phyloP scores from a whole-genome alignment of 2,888 invertebrate species.

The Ophonus ardosiacus region DNA sequence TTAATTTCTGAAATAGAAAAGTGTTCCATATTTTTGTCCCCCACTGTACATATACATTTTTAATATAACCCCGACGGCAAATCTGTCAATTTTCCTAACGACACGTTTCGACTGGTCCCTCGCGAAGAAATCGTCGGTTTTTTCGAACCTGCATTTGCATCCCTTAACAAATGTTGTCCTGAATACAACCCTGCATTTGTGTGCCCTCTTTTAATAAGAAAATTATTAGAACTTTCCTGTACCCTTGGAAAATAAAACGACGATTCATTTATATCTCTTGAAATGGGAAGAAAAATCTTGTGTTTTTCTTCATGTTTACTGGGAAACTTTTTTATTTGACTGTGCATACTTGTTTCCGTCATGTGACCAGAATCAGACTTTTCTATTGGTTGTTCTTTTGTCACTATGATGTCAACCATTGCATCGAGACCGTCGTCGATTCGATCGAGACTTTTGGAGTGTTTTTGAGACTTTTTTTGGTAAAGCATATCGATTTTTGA shows the following conservation, averaged over 20 bases:
- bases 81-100: conserved; percentile 82
- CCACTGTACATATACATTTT: conserved; percentile 61
- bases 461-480: conserved; percentile 61
- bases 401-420: conserved; percentile 84
- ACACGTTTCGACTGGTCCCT: conserved; percentile 54
- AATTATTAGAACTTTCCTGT: conserved; percentile 75
- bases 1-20: background rate
- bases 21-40: background rate
- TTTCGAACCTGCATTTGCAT: conserved; percentile 69
- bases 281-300: conserved; percentile 73
- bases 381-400: conserved; percentile 71
- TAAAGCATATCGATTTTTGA: conserved; percentile 51
- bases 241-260: conserved; percentile 75
- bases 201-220: conserved; percentile 81
- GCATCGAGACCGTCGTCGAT: conserved; percentile 85
- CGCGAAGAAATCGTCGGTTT: conserved; percentile 73
- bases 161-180: conserved; percentile 77
- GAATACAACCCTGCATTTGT: conserved; percentile 83
- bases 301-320: conserved; percentile 72
- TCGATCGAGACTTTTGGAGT: conserved; percentile 86
- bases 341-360: conserved; percentile 67
- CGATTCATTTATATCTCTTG: conserved; percentile 71
- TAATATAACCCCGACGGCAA: conserved; percentile 86
- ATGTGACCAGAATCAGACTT: conserved; percentile 72
- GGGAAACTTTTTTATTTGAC: conserved; percentile 62